Percentiles rank a stretch among this genome's conserved stretches.
Evolutionary conservation across 2,888 invertebrate species (phyloP).

Genomic region (Harmothoe impar): DNA sequence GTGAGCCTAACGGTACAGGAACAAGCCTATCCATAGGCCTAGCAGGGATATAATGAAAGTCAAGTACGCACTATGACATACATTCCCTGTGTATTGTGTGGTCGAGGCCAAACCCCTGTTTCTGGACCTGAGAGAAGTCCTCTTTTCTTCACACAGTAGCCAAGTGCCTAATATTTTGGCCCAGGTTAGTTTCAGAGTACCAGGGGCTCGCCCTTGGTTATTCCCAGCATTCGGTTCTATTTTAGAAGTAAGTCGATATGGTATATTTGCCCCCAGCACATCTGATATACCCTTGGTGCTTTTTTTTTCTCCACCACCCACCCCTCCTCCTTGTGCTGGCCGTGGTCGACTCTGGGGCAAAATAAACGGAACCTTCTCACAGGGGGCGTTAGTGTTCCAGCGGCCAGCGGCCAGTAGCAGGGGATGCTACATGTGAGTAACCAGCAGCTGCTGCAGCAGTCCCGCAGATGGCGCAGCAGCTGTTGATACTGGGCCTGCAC

Average conservation of each 20-base stretch:
- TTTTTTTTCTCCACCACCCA: slow-evolving; percentile 43
- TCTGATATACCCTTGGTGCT: slow-evolving; percentile 43
- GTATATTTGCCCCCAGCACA: slow-evolving; percentile 49
- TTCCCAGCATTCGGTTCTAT: slow-evolving; percentile 59
- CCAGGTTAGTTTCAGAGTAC: not conserved
- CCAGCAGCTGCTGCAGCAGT: not conserved
- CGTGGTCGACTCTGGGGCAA: slow-evolving; percentile 53
- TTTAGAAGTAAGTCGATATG: slow-evolving; percentile 59
- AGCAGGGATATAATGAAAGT: not conserved
- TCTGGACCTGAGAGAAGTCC: not conserved
- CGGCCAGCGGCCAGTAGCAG: not conserved
- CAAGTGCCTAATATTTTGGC: not conserved
- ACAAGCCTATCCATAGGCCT: not conserved
- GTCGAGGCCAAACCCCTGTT: not conserved
- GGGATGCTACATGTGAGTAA: not conserved
- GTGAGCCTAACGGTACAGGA: slow-evolving; percentile 33
- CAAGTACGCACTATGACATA: slow-evolving; percentile 34
- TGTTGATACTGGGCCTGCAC: not conserved
- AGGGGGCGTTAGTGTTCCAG: slow-evolving; percentile 44
- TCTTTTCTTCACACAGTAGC: not conserved
- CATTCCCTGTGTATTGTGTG: not conserved
- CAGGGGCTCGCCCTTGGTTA: slow-evolving; percentile 37
- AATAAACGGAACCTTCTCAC: slow-evolving; percentile 37
- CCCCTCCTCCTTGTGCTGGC: slow-evolving; percentile 4
- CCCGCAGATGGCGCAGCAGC: slow-evolving; percentile 43